Evolutionary conservation across 2,113 vertebrate genomes (phyloP).

Genomic region (crab-eating macaque (Macaca fascicularis)): DNA sequence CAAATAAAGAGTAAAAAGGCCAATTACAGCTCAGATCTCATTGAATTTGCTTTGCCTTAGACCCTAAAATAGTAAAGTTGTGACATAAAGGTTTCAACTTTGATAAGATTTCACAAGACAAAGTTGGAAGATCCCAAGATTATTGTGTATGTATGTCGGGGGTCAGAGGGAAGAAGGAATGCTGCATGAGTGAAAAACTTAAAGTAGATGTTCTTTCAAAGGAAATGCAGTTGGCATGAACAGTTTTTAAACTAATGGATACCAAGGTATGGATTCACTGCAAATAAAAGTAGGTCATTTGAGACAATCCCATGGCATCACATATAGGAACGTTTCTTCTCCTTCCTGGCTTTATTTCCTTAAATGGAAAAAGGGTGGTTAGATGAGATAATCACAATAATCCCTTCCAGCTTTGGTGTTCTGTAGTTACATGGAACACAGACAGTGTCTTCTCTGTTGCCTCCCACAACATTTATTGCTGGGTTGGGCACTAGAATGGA

Average conservation of each 20-base stretch:
- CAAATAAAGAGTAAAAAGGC: background rate
- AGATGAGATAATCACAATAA: background rate
- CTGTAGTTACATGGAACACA: background rate
- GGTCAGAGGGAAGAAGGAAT: too few relatives aligned
- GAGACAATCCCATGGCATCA: background rate
- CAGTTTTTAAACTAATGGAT: background rate
- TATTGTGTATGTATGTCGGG: background rate
- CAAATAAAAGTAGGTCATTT: constrained; percentile 22
- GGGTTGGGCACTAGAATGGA: background rate
- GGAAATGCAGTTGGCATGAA: background rate
- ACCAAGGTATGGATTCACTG: background rate
- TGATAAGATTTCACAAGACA: background rate
- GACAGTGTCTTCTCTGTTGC: background rate
- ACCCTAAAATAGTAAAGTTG: background rate
- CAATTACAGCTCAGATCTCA: background rate
- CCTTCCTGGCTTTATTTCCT: constrained; percentile 24
- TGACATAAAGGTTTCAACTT: background rate
- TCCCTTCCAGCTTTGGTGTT: constrained; percentile 9
- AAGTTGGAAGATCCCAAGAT: background rate
- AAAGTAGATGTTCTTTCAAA: background rate
- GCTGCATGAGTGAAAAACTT: background rate
- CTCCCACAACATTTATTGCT: background rate
- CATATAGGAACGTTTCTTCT: background rate
- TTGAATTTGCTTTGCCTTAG: background rate
- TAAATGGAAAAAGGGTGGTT: background rate